These are phyloP conservation scores for Sinosuthora webbiana DNA, from an alignment of 2,113 vertebrate species.

Conservation along the genomic window DNA sequence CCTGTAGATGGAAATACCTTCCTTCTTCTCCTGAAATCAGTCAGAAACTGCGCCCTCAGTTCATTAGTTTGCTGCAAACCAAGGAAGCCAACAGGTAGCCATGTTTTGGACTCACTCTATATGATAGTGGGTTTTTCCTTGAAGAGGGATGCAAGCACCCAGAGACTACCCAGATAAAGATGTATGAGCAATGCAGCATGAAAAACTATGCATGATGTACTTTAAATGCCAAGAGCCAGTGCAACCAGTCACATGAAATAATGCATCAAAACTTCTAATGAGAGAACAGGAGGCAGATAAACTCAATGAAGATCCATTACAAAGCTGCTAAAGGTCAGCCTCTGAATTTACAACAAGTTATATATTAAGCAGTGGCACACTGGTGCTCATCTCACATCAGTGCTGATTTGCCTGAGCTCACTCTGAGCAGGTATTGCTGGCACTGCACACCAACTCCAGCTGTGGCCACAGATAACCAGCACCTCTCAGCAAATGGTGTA, in stretches of 20 bases:
- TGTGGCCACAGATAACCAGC: neutral
- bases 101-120: neutral
- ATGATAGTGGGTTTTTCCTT: neutral
- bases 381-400: accelerated
- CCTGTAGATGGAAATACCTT: neutral
- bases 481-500: neutral
- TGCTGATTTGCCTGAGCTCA: neutral
- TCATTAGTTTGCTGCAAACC: neutral
- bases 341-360: neutral
- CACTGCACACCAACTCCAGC: neutral
- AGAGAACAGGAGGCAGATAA: neutral
- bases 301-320: neutral
- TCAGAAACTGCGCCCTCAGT: neutral
- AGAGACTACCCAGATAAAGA: neutral
- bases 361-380: neutral
- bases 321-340: constrained; percentile 3
- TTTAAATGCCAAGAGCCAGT: neutral
- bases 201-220: neutral
- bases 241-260: constrained; percentile 11
- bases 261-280: neutral
- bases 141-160: neutral
- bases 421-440: accelerated
- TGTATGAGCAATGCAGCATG: neutral
- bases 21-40: neutral
- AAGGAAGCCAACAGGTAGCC: neutral